phyloP scores from a whole-genome alignment of 2,113 vertebrate species.

The Peucedramus taeniatus region DNA sequence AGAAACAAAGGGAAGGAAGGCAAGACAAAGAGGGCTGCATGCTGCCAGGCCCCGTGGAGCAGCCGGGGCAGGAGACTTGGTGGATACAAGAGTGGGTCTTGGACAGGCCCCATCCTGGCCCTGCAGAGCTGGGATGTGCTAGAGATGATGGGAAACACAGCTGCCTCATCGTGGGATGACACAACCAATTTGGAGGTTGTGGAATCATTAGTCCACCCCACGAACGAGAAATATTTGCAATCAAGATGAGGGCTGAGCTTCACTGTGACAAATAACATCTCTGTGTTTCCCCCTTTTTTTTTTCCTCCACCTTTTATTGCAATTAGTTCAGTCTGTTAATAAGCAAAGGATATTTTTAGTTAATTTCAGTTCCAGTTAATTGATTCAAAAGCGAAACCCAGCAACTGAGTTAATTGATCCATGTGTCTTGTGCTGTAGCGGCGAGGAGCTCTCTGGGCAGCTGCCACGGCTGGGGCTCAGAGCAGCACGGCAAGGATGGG shows the following conservation, averaged over 20 bases:
- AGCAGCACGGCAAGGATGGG: neutral
- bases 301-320: conserved; percentile 17
- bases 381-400: conserved; percentile 65
- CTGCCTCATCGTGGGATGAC: neutral
- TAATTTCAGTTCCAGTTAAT: conserved; percentile 66
- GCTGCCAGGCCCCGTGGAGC: neutral
- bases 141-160: neutral
- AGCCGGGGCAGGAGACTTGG: neutral
- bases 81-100: neutral
- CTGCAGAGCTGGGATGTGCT: neutral
- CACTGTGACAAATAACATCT: conserved; percentile 14
- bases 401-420: conserved; percentile 66
- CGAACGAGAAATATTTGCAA: conserved; percentile 5
- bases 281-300: neutral
- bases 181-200: neutral
- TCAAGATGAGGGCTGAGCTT: conserved; percentile 17
- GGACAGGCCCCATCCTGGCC: neutral
- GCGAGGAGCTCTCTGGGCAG: conserved; percentile 28
- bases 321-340: conserved; percentile 65
- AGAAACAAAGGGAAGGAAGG: conserved; percentile 38
- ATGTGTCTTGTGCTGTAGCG: conserved; percentile 29
- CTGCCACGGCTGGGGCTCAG: neutral
- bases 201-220: neutral
- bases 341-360: conserved; percentile 67
- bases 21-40: conserved; percentile 1